A percentile compares a stretch with the other conserved stretches of the same genome.
These are phyloP conservation scores for Pluvialis apricaria DNA, from an alignment of 2,113 vertebrate species.

Conservation along the genomic window DNA sequence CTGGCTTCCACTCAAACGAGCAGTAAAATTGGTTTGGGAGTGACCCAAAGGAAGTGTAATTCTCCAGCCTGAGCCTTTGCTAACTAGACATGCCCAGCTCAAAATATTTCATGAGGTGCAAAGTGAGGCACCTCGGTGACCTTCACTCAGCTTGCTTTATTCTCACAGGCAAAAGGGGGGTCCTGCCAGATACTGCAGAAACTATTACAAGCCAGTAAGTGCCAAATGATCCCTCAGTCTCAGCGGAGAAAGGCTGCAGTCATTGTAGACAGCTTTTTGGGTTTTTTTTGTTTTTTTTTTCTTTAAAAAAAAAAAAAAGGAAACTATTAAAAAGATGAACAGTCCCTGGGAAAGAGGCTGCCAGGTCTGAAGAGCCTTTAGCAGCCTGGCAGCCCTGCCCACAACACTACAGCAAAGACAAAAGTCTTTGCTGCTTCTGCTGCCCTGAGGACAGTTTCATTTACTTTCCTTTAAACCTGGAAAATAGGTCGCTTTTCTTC, in stretches of 20 bases:
- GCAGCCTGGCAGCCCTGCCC: constrained; percentile 18
- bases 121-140: background rate
- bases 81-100: background rate
- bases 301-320: no score
- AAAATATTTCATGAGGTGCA: background rate
- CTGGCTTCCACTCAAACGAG: background rate
- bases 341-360: constrained; percentile 24
- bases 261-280: background rate
- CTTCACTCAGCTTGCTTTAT: background rate
- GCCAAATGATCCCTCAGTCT: background rate
- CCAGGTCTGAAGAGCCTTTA: background rate
- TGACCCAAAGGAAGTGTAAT: background rate
- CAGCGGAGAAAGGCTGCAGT: background rate
- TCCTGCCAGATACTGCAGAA: background rate
- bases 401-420: constrained; percentile 3
- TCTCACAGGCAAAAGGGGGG: background rate
- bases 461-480: constrained; percentile 34
- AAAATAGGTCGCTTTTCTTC: constrained; percentile 32
- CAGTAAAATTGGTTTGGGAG: background rate
- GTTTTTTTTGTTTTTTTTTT: no score
- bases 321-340: background rate
- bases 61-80: background rate
- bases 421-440: constrained; percentile 8
- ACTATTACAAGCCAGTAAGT: background rate
- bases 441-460: constrained; percentile 25